These are phyloP conservation scores for Zoroaster sp. DNA, from an alignment of 53 echinoderm and acorn worm genomes.

Conservation along the genomic window DNA sequence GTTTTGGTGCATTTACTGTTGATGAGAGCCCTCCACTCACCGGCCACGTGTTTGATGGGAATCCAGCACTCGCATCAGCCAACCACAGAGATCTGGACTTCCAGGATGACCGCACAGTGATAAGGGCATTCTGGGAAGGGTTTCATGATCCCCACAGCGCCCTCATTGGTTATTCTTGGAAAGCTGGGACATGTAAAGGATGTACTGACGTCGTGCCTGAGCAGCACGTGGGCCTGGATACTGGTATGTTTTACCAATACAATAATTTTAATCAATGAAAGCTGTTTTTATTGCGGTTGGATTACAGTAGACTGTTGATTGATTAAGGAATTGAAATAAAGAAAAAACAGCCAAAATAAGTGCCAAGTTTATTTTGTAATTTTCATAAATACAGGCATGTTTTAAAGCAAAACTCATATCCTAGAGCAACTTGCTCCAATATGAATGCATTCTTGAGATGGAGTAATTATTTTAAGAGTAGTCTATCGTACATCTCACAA, in stretches of 20 bases:
- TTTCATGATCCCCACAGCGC: slow-evolving; percentile 51
- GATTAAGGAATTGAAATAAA: no score
- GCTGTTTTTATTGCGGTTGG: no score
- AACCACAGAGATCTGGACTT: slow-evolving; percentile 44
- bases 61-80: neutral
- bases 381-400: no score
- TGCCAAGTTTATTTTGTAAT: no score
- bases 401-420: no score
- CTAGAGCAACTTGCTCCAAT: no score
- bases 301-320: no score
- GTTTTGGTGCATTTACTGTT: slow-evolving; percentile 40
- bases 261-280: no score
- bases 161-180: slow-evolving; percentile 34
- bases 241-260: slow-evolving; percentile 5
- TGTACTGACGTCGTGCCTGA: slow-evolving; percentile 49
- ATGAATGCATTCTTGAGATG: no score
- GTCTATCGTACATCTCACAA: no score
- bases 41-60: slow-evolving; percentile 61
- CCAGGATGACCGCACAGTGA: slow-evolving; percentile 8
- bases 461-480: no score
- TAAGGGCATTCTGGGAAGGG: slow-evolving; percentile 55
- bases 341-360: no score
- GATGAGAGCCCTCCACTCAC: slow-evolving; percentile 55
- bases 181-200: slow-evolving; percentile 37
- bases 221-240: slow-evolving; percentile 45